These are phyloP conservation scores for Scrobipalpa costella DNA, from an alignment of 2,888 invertebrate genomes.

Conservation along the genomic window DNA sequence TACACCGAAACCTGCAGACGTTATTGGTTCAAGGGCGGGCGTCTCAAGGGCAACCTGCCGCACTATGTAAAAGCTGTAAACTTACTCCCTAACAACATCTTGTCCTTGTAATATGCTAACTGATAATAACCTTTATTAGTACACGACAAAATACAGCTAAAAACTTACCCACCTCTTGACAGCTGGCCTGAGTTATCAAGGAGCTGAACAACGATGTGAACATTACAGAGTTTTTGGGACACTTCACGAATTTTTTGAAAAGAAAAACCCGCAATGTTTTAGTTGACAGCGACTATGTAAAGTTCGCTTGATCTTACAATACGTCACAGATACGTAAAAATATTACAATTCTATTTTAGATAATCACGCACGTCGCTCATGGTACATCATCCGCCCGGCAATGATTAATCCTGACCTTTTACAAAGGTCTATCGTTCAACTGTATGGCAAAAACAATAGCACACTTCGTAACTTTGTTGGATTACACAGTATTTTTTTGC, in stretches of 20 bases:
- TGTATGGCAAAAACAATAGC: conserved; percentile 27
- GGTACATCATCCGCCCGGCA: conserved; percentile 64
- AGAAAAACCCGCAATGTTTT: conserved; percentile 54
- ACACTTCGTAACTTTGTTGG: conserved; percentile 44
- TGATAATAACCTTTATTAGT: conserved; percentile 27
- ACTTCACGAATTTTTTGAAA: conserved; percentile 52
- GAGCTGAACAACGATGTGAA: conserved; percentile 82
- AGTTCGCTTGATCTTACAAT: conserved; percentile 68
- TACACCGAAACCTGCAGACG: conserved; percentile 42
- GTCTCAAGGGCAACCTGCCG: conserved; percentile 61
- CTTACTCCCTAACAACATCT: conserved; percentile 19
- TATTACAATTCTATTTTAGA: conserved; percentile 74
- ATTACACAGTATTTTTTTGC: conserved; percentile 38
- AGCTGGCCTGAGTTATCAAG: conserved; percentile 84
- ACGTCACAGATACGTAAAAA: conserved; percentile 73
- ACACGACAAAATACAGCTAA: conserved; percentile 39
- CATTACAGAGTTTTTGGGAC: conserved; percentile 80
- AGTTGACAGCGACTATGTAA: conserved; percentile 51
- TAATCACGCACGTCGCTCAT: conserved; percentile 71
- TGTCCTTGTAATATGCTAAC: neutral
- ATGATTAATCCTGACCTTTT: conserved; percentile 45
- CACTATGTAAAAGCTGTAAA: conserved; percentile 13
- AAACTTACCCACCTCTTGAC: conserved; percentile 90
- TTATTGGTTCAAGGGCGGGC: conserved; percentile 68
- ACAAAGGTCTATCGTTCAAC: conserved; percentile 38